Conservation (phyloP, 2,113 vertebrate genomes). For the Heterocephalus glaber region DNA sequence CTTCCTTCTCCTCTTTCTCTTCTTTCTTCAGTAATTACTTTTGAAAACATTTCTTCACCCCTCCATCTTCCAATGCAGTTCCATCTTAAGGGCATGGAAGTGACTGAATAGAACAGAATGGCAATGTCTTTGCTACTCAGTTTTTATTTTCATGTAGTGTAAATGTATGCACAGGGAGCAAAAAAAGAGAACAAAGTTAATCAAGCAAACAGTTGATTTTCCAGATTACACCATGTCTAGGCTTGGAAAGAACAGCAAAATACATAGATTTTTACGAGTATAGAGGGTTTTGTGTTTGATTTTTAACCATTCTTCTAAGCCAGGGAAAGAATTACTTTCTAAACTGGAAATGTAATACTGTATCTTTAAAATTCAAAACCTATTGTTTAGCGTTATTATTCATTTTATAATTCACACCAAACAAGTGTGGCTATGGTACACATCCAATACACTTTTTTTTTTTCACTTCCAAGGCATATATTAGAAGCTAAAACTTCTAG, state of each 20-base stretch:
- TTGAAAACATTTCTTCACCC: not conserved
- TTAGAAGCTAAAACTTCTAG: not conserved
- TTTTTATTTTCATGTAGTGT: not conserved
- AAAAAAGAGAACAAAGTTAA: not conserved
- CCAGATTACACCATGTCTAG: not conserved
- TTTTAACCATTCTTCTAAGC: slow-evolving; percentile 21
- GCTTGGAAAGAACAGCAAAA: slow-evolving; percentile 42
- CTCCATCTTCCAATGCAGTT: not conserved
- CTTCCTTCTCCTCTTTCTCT: fast-evolving
- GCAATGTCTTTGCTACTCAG: not conserved
- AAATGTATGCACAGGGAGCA: not conserved
- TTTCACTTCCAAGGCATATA: not conserved
- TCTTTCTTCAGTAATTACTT: not conserved
- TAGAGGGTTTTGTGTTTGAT: not conserved
- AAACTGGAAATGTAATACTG: not conserved
- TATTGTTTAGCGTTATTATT: not conserved
- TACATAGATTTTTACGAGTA: not conserved
- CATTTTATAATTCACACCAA: not conserved
- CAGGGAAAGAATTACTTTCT: not conserved
- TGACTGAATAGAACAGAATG: not conserved
- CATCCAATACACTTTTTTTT: not conserved
- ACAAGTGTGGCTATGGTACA: not conserved
- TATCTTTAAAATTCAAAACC: slow-evolving; percentile 18
- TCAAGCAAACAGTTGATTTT: slow-evolving; percentile 25
- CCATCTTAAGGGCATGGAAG: not conserved